Evolutionary conservation across 1,140 invertebrate genomes (phyloP).

Genomic region (Sinella curviseta): DNA sequence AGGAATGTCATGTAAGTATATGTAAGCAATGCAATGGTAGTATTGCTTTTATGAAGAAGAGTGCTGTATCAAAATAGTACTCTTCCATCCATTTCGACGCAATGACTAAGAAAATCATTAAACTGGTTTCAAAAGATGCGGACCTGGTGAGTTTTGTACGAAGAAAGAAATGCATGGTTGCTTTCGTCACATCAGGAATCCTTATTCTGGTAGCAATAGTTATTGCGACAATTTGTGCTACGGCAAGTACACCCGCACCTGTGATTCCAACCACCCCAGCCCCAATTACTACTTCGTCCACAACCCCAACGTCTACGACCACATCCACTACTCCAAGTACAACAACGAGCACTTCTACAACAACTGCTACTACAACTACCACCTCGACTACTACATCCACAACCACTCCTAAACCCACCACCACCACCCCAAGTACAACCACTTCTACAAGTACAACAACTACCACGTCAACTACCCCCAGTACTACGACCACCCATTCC

Average conservation of each 20-base stretch:
- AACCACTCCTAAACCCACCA: slow-evolving; percentile 15
- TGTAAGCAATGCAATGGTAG: neutral
- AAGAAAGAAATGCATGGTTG: no score
- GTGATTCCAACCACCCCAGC: slow-evolving; percentile 6
- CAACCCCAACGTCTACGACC: neutral
- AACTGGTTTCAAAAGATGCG: no score
- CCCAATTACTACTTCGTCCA: neutral
- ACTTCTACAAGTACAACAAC: neutral
- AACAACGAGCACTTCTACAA: neutral
- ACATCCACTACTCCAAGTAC: neutral
- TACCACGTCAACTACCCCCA: neutral
- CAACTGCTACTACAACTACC: slow-evolving; percentile 9
- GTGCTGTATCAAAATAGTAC: no score
- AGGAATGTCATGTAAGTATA: neutral
- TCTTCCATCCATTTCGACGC: no score
- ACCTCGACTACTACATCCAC: slow-evolving; percentile 19
- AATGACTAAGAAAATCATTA: no score
- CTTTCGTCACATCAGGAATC: neutral
- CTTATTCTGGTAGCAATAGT: neutral
- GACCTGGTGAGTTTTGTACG: no score
- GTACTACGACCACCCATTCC: neutral
- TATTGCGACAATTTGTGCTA: neutral
- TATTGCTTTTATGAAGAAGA: no score
- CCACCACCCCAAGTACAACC: slow-evolving; percentile 8
- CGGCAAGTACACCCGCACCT: neutral